phyloP scores from a whole-genome alignment of 2,888 invertebrate species.

The Rhopalosiphum nymphaeae region DNA sequence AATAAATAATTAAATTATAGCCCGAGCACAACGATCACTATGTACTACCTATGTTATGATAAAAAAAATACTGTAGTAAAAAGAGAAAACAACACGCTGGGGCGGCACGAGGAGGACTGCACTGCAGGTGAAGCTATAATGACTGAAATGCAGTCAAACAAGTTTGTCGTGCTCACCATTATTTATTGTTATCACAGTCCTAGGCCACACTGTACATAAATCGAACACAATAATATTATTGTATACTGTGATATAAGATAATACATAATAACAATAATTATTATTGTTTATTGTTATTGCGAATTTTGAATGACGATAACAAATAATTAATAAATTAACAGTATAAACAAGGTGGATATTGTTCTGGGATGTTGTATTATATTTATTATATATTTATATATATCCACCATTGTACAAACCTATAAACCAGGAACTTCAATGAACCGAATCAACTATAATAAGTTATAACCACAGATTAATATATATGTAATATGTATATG shows the following conservation, averaged over 20 bases:
- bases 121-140: constrained; percentile 43
- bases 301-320: too few relatives aligned
- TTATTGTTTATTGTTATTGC: too few relatives aligned
- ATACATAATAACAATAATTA: too few relatives aligned
- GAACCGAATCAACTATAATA: too few relatives aligned
- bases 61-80: constrained; percentile 36
- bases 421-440: too few relatives aligned
- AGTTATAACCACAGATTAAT: too few relatives aligned
- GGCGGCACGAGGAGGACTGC: constrained; percentile 60
- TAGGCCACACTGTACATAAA: background rate
- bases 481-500: too few relatives aligned
- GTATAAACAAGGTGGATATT: too few relatives aligned
- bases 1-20: constrained; percentile 32
- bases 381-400: too few relatives aligned
- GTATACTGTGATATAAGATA: background rate
- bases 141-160: background rate
- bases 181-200: background rate
- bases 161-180: background rate
- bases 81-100: constrained; percentile 57
- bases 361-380: too few relatives aligned
- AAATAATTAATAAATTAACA: too few relatives aligned
- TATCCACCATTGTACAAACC: too few relatives aligned
- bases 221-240: background rate
- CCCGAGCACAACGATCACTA: constrained; percentile 8
- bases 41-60: constrained; percentile 14